These are phyloP conservation scores for Otis tarda DNA, from an alignment of 2,113 vertebrate genomes.

Conservation along the genomic window DNA sequence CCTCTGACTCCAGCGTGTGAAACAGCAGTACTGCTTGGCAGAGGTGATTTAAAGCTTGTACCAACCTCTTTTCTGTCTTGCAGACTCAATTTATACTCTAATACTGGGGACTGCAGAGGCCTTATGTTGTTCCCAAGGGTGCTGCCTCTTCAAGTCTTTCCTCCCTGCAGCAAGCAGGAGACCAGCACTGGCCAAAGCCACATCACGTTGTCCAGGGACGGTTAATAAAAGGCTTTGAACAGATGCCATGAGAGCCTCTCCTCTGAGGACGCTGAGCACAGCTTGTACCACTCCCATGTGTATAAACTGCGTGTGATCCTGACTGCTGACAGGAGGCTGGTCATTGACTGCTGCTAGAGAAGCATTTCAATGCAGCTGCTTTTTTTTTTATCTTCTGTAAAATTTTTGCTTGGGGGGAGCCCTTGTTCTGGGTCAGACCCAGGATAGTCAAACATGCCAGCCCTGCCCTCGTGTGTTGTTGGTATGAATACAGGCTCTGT, in stretches of 20 bases:
- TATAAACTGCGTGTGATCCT: background rate
- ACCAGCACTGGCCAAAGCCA: background rate
- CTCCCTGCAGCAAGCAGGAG: background rate
- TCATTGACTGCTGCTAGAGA: background rate
- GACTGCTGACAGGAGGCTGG: background rate
- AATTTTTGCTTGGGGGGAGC: background rate
- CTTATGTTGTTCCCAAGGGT: background rate
- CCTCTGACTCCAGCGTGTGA: background rate
- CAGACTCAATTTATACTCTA: background rate
- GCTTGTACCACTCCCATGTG: background rate
- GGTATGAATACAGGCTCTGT: background rate
- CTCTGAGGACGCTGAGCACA: background rate
- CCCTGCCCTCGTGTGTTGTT: background rate
- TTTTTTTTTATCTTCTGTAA: background rate
- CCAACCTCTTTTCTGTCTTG: background rate
- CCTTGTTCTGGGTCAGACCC: background rate
- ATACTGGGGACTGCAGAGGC: background rate
- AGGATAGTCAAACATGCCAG: background rate
- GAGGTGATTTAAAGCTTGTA: background rate
- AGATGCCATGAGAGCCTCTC: background rate
- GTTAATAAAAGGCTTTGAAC: conserved; percentile 20
- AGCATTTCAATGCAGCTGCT: background rate
- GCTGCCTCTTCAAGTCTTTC: background rate
- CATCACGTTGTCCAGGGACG: background rate
- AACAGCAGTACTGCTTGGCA: background rate